Conservation (phyloP, 2,888 invertebrate species). For the Dinocampus coccinellae region DNA sequence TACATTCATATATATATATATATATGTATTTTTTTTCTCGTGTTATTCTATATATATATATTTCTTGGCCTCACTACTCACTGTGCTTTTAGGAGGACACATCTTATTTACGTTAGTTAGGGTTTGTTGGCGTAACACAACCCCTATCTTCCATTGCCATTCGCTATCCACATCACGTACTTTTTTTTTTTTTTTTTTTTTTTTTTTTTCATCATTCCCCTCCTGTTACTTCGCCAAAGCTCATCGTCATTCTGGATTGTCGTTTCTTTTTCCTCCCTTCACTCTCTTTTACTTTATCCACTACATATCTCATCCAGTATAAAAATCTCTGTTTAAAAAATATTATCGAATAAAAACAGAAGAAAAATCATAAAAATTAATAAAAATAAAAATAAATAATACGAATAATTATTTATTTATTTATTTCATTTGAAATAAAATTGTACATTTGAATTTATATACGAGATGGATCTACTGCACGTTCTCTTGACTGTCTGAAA, state of each 20-base stretch:
- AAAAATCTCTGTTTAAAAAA: not conserved
- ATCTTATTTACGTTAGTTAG: slow-evolving; percentile 70
- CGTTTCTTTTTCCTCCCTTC: not conserved
- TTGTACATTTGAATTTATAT: slow-evolving; percentile 45
- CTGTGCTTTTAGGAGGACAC: slow-evolving; percentile 48
- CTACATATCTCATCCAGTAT: not conserved
- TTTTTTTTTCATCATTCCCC: not conserved
- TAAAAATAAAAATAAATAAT: not conserved
- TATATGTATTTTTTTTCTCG: slow-evolving; percentile 1
- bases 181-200: slow-evolving; percentile 9
- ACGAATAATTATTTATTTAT: not conserved
- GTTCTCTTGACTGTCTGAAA: slow-evolving; percentile 15
- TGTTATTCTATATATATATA: not conserved
- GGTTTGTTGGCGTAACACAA: slow-evolving; percentile 66
- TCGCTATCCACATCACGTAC: slow-evolving; percentile 49
- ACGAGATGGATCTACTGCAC: slow-evolving; percentile 35
- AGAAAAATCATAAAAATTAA: not conserved
- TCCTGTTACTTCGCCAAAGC: not conserved
- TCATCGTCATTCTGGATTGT: slow-evolving; percentile 18
- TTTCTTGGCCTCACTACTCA: slow-evolving; percentile 20
- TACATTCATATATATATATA: not conserved
- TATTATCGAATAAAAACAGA: not conserved
- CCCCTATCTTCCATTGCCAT: slow-evolving; percentile 60
- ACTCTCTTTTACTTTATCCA: not conserved
- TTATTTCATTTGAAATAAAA: not conserved